Conservation (phyloP, 2,113 vertebrate species). For the Rattus rattus region DNA sequence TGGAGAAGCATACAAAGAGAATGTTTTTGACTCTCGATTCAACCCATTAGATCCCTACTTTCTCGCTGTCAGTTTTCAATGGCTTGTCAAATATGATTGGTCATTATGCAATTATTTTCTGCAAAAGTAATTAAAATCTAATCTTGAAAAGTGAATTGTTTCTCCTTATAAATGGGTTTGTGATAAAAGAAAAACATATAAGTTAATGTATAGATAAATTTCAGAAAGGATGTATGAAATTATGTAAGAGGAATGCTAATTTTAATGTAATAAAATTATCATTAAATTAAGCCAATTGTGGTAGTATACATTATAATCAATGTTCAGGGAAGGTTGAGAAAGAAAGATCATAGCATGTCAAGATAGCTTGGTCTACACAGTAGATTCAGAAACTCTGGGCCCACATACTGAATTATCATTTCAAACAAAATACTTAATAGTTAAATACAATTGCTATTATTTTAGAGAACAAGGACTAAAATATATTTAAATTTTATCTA, state of each 20-base stretch:
- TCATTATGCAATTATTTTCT: constrained; percentile 39
- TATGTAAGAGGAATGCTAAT: not conserved
- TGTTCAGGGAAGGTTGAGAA: not conserved
- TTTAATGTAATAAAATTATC: not conserved
- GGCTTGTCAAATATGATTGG: constrained; percentile 47
- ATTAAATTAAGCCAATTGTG: not conserved
- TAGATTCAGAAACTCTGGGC: not conserved
- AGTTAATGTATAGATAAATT: not conserved
- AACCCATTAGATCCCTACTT: not conserved
- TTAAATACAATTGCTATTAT: not conserved
- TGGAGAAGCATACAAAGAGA: not conserved
- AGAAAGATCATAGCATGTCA: not conserved
- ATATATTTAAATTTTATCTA: not conserved
- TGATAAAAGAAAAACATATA: constrained; percentile 34
- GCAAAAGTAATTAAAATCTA: constrained; percentile 1
- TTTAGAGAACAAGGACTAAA: not conserved
- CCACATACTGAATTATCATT: too few species aligned
- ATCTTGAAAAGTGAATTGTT: not conserved
- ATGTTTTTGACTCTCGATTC: not conserved
- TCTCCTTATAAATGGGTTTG: not conserved
- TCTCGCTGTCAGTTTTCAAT: not conserved
- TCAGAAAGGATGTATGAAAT: not conserved
- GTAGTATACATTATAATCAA: not conserved
- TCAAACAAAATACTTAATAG: not conserved
- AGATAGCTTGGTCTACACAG: not conserved